phyloP scores from a whole-genome alignment of 2,888 invertebrate genomes.

The Gonocerus acuteangulatus region DNA sequence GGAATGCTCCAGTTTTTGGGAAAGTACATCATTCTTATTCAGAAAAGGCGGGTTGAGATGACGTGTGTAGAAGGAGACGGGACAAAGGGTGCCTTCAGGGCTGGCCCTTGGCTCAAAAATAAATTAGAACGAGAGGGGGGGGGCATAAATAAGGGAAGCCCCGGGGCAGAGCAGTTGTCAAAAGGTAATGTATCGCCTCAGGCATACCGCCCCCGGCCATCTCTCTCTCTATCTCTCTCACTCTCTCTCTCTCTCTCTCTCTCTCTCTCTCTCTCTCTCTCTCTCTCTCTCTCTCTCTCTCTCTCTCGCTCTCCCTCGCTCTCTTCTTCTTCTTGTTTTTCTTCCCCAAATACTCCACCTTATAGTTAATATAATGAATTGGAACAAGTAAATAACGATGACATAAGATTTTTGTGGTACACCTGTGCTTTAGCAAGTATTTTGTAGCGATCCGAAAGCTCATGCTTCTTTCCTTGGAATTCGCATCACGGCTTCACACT shows the following conservation, averaged over 20 bases:
- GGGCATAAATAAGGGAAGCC: conserved; percentile 7
- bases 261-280: not conserved
- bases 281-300: not conserved
- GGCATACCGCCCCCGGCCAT: not conserved
- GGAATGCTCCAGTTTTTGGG: too few species aligned
- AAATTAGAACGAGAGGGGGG: conserved; percentile 21
- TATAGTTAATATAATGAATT: not conserved
- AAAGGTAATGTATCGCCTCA: conserved; percentile 11
- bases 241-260: not conserved
- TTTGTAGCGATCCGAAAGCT: too few species aligned
- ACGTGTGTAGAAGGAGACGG: not conserved
- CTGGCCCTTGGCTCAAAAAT: conserved; percentile 2
- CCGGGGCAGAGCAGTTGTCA: not conserved
- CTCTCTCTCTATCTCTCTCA: not conserved
- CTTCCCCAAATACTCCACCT: not conserved
- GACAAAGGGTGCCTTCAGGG: conserved; percentile 9
- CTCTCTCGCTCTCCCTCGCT: not conserved
- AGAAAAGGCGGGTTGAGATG: not conserved
- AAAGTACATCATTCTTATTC: too few species aligned
- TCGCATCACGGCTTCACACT: too few species aligned
- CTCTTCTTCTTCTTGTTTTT: not conserved
- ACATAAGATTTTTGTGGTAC: too few species aligned
- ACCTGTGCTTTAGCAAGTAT: too few species aligned
- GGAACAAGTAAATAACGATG: not conserved
- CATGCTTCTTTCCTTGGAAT: too few species aligned